Evolutionary conservation across 2,797 vertebrate genomes (phyloP), one percentile per base, ranked within the genome.

Genomic region (Lateolabrax maculatus): DNA sequence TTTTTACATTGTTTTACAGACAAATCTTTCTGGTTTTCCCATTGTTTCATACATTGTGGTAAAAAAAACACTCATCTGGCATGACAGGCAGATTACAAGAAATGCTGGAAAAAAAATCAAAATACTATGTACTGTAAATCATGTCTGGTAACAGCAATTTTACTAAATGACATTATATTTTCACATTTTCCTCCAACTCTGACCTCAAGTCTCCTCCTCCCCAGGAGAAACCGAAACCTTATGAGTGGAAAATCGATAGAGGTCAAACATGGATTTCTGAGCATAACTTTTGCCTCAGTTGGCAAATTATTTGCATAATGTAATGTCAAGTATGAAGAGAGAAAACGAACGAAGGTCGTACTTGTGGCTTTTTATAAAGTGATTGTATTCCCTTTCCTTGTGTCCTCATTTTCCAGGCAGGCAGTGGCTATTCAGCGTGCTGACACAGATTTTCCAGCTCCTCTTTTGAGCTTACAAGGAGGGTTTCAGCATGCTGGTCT

Each of bases 401-500:
- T 87, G 90, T 89, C 90, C 90, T 88, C 80, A 66, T 89, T 88
- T 79, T 86, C 81, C 84, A 87, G 78, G 83, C 83, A 81, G 83
- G 77, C 86, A n/a, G 84, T 6, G 55, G 81, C 76, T 71, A 57
- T 70, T 77, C 72, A 44, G 51, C 39, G 31, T 70, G 86, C 91
- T 93, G 92, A 94, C 92, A 89, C 84, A 88, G 70, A 90, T 91
- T 91, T 92, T 92, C 86, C 89, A 75, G 80, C 77, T 84, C 84
- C 61, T 75, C 60, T 79, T 64, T 81, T 6, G 51, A 71, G 67
- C 67, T 75, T 49, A 60, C 71, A 68, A 46, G 63, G 56, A 79
- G 31, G 29, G 48, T 66, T 85, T 77, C 43, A 51, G 65, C 60
- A 71, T 37, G 73, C 86, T 67, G 82, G 80, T 79, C 71, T 79